Percentiles rank a stretch among this genome's conserved stretches.
phyloP scores from a whole-genome alignment of 2,113 vertebrate genomes.

The Barnardius zonarius region DNA sequence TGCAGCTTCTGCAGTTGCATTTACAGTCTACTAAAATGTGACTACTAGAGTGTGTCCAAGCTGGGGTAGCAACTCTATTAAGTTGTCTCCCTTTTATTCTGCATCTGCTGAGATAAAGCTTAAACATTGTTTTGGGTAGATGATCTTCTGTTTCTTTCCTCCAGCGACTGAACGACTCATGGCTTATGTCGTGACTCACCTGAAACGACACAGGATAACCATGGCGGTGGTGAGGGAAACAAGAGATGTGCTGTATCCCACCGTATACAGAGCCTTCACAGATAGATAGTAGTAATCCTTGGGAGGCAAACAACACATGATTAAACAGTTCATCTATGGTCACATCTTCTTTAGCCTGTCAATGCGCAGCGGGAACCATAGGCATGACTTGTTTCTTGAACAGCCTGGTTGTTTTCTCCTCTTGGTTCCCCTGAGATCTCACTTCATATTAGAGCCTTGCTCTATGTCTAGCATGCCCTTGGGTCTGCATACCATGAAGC shows the following conservation, averaged over 20 bases:
- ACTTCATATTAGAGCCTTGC: background rate
- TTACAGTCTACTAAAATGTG: background rate
- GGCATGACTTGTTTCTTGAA: background rate
- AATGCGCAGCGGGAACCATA: rapidly evolving
- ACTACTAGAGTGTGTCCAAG: background rate
- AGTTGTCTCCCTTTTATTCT: background rate
- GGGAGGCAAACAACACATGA: background rate
- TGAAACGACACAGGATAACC: slow-evolving; percentile 96
- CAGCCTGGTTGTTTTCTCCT: background rate
- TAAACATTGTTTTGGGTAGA: background rate
- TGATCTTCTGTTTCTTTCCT: background rate
- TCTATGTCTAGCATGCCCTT: background rate
- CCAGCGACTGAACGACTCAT: background rate
- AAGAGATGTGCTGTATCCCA: slow-evolving; percentile 96
- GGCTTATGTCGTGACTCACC: slow-evolving; percentile 75
- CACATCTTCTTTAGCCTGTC: background rate
- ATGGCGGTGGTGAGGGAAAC: slow-evolving; percentile 95
- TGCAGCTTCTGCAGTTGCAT: background rate
- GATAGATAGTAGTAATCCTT: slow-evolving; percentile 90
- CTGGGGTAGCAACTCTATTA: background rate
- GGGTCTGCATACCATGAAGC: background rate
- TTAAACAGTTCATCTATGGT: background rate
- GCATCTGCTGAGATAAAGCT: background rate
- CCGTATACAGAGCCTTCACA: slow-evolving; percentile 95
- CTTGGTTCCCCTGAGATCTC: background rate